A percentile compares a stretch with the other conserved stretches of the same genome.
Evolutionary conservation across 2,888 invertebrate species (phyloP).

Genomic region (Conus canariensis): DNA sequence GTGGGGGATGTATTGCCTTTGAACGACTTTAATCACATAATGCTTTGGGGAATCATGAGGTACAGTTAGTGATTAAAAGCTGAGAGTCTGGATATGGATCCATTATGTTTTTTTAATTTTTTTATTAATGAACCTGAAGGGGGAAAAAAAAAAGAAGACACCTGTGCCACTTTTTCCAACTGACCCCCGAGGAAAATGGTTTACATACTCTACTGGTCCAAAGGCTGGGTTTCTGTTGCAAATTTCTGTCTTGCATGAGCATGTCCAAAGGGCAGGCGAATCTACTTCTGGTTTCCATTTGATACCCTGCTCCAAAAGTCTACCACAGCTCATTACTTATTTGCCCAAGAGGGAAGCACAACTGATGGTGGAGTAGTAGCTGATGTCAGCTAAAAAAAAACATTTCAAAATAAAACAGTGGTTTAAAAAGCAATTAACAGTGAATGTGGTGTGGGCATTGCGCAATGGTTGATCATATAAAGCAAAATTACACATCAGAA

Average conservation of each 20-base stretch:
- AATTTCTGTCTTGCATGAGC: background rate
- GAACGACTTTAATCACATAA: constrained; percentile 17
- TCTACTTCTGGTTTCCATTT: background rate
- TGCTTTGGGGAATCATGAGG: constrained; percentile 11
- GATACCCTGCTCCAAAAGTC: background rate
- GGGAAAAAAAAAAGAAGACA: background rate
- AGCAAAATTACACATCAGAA: too few relatives aligned
- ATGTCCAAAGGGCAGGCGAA: background rate
- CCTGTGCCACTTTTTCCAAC: too few relatives aligned
- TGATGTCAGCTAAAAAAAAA: too few relatives aligned
- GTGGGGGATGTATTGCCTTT: background rate
- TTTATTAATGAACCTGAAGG: too few relatives aligned
- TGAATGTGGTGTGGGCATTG: constrained; percentile 13
- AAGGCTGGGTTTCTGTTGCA: background rate
- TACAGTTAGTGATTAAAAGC: too few relatives aligned
- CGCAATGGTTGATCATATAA: background rate
- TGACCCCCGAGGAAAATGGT: too few relatives aligned
- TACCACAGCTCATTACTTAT: background rate
- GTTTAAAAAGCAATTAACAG: background rate
- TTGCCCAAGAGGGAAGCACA: too few relatives aligned
- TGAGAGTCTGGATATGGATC: too few relatives aligned
- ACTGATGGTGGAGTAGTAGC: too few relatives aligned
- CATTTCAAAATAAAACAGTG: too few relatives aligned
- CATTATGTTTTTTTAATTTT: too few relatives aligned
- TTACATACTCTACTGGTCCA: too few relatives aligned